phyloP scores from a whole-genome alignment of 2,113 vertebrate genomes.

The Solea solea region DNA sequence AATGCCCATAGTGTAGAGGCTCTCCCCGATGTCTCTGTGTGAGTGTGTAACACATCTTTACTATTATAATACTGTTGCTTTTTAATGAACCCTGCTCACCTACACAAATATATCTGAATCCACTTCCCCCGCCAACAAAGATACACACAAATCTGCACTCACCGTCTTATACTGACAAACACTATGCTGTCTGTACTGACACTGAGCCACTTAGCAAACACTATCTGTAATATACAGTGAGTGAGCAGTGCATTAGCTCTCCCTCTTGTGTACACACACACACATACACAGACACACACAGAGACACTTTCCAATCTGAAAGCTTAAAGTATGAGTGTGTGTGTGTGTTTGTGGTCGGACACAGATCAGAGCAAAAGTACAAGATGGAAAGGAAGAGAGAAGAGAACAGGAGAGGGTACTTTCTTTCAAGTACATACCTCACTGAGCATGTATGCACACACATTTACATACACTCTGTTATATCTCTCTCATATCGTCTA shows the following conservation, averaged over 20 bases:
- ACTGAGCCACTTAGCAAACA: constrained; percentile 47
- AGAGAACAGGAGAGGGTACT: not conserved
- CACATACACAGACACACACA: constrained; percentile 8
- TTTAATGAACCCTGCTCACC: constrained; percentile 10
- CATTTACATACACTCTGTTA: not conserved
- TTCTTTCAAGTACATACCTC: constrained; percentile 36
- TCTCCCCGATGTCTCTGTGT: not conserved
- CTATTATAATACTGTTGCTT: constrained; percentile 12
- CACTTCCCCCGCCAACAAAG: constrained; percentile 8
- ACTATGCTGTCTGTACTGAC: constrained; percentile 3
- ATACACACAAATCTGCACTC: constrained; percentile 15
- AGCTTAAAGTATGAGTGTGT: not conserved
- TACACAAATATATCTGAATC: constrained; percentile 9
- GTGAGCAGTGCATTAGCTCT: constrained; percentile 22
- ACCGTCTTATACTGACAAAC: constrained; percentile 2
- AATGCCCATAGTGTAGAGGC: not conserved
- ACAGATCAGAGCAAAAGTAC: constrained; percentile 33
- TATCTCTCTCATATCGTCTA: constrained; percentile 32
- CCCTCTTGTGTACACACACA: not conserved
- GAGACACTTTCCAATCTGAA: constrained; percentile 28
- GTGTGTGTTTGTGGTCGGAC: constrained; percentile 13
- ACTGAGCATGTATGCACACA: constrained; percentile 10
- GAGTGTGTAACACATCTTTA: too few relatives aligned
- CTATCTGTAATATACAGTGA: not conserved
- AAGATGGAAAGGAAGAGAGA: constrained; percentile 2